Percentiles rank a stretch among this genome's conserved stretches.
These are phyloP conservation scores for Caiman crocodilus DNA, from an alignment of 2,797 vertebrate genomes.

Conservation along the genomic window DNA sequence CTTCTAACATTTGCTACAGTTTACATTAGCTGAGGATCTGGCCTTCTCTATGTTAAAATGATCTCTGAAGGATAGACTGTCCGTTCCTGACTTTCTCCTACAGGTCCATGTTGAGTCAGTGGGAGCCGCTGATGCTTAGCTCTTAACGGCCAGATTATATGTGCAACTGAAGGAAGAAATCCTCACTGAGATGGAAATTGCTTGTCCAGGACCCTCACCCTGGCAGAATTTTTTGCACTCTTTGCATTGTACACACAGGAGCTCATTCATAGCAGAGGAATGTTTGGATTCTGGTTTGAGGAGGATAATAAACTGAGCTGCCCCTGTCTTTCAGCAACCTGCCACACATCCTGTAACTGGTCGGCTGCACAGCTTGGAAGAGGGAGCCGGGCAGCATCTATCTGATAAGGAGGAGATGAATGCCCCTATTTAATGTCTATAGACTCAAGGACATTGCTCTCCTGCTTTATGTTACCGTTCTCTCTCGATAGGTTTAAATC, in stretches of 20 bases:
- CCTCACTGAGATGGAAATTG: neutral
- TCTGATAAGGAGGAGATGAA: conserved; percentile 14
- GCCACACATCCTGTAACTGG: neutral
- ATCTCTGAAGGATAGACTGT: neutral
- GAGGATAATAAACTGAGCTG: neutral
- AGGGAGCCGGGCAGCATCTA: neutral
- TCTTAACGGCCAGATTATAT: neutral
- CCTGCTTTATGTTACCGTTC: neutral
- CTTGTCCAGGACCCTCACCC: neutral
- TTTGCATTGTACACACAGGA: neutral
- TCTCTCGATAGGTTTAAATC: fast-evolving
- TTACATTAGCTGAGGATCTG: neutral
- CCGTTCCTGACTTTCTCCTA: neutral
- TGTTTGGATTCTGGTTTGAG: neutral
- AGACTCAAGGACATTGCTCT: fast-evolving
- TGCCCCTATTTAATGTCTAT: neutral
- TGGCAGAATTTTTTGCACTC: neutral
- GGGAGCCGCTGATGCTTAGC: neutral
- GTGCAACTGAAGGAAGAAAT: neutral
- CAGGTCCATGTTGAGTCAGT: neutral
- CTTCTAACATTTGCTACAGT: neutral
- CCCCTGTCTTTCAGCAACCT: conserved; percentile 11
- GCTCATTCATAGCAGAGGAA: conserved; percentile 42
- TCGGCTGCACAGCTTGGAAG: neutral
- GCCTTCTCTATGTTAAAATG: neutral